Conservation (phyloP, 2,797 vertebrate genomes). For the Schizothorax lantsangensis region DNA sequence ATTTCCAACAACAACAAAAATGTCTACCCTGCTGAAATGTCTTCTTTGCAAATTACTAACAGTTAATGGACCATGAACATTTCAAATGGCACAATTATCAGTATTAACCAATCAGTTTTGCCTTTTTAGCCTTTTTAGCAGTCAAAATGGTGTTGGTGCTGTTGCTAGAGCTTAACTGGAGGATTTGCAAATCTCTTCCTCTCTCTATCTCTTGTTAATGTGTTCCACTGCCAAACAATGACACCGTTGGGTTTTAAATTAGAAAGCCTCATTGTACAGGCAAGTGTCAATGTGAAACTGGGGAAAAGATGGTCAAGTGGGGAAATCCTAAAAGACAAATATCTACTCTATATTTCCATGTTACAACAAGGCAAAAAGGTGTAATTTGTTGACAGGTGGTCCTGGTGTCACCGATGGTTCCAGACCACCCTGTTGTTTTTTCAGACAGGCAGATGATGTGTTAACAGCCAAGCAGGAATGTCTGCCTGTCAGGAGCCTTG, state of each 20-base stretch:
- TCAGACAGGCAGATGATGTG: constrained; percentile 21
- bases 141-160: not conserved
- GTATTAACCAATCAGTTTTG: not conserved
- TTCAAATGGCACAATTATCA: not conserved
- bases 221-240: not conserved
- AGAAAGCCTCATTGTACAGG: not conserved
- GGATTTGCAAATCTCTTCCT: not conserved
- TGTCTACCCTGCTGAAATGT: not conserved
- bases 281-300: not conserved
- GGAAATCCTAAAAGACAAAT: constrained; percentile 17
- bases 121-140: not conserved
- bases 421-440: constrained; percentile 29
- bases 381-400: constrained; percentile 19
- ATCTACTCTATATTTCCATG: not conserved
- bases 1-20: constrained; percentile 10
- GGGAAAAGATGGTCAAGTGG: not conserved
- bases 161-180: not conserved
- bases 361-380: not conserved
- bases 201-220: not conserved
- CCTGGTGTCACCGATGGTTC: constrained; percentile 6
- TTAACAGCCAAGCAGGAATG: constrained; percentile 18
- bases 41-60: not conserved
- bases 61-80: not conserved
- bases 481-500: not conserved
- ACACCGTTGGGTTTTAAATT: not conserved